Evolutionary conservation across 2,797 vertebrate genomes (phyloP), one percentile per base, ranked within the genome.

Genomic region (Menidia menidia): DNA sequence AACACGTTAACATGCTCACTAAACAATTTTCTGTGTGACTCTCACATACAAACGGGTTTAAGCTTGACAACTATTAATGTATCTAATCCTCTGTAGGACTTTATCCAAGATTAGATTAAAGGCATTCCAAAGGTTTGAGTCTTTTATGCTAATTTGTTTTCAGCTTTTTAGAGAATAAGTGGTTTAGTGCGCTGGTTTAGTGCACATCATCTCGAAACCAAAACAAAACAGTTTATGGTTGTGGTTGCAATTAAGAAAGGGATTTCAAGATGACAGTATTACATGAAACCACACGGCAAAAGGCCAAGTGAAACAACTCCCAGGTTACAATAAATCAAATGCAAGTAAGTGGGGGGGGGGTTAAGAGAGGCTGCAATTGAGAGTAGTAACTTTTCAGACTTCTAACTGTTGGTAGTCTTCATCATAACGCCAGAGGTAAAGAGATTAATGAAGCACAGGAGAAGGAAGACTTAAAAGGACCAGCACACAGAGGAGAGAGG

Each of bases 391-490:
- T 55, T 31, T 57, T 69, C 61, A 73, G 48, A 71, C 44, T 12
- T 42, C 53, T 48, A 69, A 72, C 78, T 77, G 77, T 87, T 65
- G 77, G 68, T 75, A 69, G 75, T 75, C 57, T 60, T 50, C 68
- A 70, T 77, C 45, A 51, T 53, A 35, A 75, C 60, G 45, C 68
- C 58, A 72, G 62, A 48, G 18, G 71, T 45, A 59, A 42, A 47
- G 67, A 58, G 72, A 83, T 50, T 31, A 71, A 69, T 70, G 66
- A 55, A 69, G 65, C 63, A 6, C 72, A 64, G 73, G 60, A 56
- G 60, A 62, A 68, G 54, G 70, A 71, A 33, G 68, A 75, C 60
- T 81, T 84, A 52, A 84, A 86, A 83, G 72, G 42, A 56, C 71
- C 60, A 50, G 64, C 63, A 60, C 51, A 43, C 60, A 68, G 71